These are phyloP conservation scores for Venusia cambrica DNA, from an alignment of 2,888 invertebrate species.

Conservation along the genomic window DNA sequence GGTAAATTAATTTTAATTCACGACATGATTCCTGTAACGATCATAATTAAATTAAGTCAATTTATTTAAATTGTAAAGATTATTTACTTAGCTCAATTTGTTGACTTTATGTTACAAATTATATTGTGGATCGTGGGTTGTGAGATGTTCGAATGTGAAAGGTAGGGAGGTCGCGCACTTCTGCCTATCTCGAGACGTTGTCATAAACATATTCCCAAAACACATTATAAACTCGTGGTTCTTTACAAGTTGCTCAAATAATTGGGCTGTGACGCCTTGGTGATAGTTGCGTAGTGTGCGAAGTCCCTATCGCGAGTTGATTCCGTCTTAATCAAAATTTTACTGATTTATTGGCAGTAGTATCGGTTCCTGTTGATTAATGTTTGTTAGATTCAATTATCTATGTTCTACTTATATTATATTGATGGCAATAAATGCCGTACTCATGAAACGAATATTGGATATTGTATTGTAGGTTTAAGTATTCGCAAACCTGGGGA, in stretches of 20 bases:
- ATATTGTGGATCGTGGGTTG: conserved; percentile 62
- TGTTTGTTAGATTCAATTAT: conserved; percentile 9
- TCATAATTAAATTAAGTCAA: conserved; percentile 34
- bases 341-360: conserved; percentile 52
- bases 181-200: no score
- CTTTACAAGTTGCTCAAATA: not conserved
- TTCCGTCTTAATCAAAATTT: conserved; percentile 68
- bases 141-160: conserved; percentile 60
- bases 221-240: no score
- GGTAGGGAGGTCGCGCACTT: conserved; percentile 9
- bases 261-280: no score
- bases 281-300: conserved; percentile 32
- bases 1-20: conserved; percentile 30
- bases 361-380: conserved; percentile 33
- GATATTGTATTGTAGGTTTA: conserved; percentile 25
- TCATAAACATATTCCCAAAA: no score
- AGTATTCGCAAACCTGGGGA: no score
- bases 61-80: conserved; percentile 37
- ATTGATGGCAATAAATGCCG: conserved; percentile 14
- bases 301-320: conserved; percentile 48
- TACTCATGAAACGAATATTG: conserved; percentile 8
- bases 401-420: no score
- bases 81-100: conserved; percentile 65
- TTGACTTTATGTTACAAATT: conserved; percentile 66
- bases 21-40: conserved; percentile 31